These are phyloP conservation scores for Syrista parreyssii DNA, from an alignment of 2,888 invertebrate species.

Conservation along the genomic window DNA sequence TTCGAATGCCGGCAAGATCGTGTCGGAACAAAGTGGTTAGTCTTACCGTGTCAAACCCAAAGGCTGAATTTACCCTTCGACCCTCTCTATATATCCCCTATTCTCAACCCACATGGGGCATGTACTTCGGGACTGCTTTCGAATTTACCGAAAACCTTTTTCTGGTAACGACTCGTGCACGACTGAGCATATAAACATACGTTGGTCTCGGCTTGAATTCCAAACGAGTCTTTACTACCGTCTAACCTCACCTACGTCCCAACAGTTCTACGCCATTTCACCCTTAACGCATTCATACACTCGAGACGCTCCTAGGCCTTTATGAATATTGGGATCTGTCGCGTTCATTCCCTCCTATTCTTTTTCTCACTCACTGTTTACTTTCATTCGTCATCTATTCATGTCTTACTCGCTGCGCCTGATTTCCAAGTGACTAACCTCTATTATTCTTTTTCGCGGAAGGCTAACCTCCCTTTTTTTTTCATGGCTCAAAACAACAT, in stretches of 20 bases:
- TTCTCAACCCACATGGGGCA: neutral
- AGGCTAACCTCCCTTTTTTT: neutral
- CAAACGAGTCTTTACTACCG: neutral
- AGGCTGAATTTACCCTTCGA: neutral
- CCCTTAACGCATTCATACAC: neutral
- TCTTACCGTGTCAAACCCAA: too few relatives aligned
- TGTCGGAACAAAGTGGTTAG: too few relatives aligned
- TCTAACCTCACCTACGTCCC: neutral
- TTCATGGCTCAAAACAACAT: neutral
- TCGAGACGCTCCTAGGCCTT: neutral
- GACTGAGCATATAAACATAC: neutral
- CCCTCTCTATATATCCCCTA: neutral
- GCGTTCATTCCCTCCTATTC: neutral
- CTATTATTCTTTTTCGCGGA: neutral
- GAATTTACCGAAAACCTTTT: neutral
- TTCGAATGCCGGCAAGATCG: too few relatives aligned
- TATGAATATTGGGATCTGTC: neutral
- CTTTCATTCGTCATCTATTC: neutral
- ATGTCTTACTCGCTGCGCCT: neutral
- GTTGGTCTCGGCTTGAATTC: neutral
- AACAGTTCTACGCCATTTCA: neutral
- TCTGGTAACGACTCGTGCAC: neutral
- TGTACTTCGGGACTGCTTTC: neutral
- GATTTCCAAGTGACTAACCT: neutral
- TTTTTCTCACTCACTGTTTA: neutral